Base-by-base conservation (phyloP, 2,113 vertebrate species). In the Procapra przewalskii region DNA sequence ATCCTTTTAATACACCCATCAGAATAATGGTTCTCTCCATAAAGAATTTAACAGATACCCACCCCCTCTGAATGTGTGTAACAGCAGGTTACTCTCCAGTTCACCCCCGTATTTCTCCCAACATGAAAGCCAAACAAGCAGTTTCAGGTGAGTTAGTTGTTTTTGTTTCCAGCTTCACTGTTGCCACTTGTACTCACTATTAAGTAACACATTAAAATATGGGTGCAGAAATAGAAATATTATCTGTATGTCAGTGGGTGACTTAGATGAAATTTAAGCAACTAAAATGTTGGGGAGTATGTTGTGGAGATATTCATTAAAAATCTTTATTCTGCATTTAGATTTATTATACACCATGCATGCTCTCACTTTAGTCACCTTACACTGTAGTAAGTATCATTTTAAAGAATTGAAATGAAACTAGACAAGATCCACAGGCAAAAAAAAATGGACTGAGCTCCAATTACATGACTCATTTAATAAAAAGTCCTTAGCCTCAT, bases 381-480 rank as follows among this genome's bases (percentile, higher is more conserved):
- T 84, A 55, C 50, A 59, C 33, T 92, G 0, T 40, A 43, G 0
- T 23, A 6, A 43, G 0, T 23, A 6, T 43, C 62, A 75, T 19
- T 97, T 94, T 54, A 67, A 97, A 82, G 3, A 86, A 71, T 11
- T 88, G 57, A 64, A 84, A 94, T 71, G 10, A 93, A 86, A 23
- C 6, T 64, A 86, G 19, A 43, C 7, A 83, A 59, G 36, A 79
- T n/a, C 8, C 79, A 33, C 6, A 81, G 27, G 88, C 29, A 89
- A 23, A 43, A 91, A 91, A 82, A 90, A 59, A 25, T 1, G 67
- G 15, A 59, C 36, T 11, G 67, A 40, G 50, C 2, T 95, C 15
- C 27, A 80, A 5, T 27, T 77, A 7, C 36, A 10, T 48, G 48
- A 48, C 48, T 48, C 11, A 48, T 60, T 94, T 54, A 71, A n/a